Base-by-base conservation (phyloP, 1,140 invertebrate genomes). In the Danaus melanippus region DNA sequence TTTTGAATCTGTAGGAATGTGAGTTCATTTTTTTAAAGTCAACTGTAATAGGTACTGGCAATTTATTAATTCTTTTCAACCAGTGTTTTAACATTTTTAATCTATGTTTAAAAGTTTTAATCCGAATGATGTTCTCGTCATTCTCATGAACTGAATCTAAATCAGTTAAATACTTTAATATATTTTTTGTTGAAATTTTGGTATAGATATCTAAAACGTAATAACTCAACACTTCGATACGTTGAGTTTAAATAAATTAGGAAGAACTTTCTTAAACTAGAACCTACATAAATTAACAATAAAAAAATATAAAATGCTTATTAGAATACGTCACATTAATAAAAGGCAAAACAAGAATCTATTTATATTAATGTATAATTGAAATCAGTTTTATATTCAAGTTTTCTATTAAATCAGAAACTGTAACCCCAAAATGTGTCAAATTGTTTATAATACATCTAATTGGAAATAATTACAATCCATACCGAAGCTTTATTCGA, bases 401-500 rank as follows among this genome's bases (percentile, higher is more conserved):
- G 2, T 41, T 39, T 4, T 45, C 45, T 42, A 6, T 8, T 15
- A 42, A 43, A 17, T 51, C 12, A 39, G 7, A 45, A 45, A 41
- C 21, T 10, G 41, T 61, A 51, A 45, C 50, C 56, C 47, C 57
- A 58, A 55, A 57, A 65, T 52, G 42, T 53, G 64, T 71, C 64
- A 71, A 76, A 79, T 67, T 82, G 76, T 82, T 84, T 80, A 80
- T 73, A 66, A 79, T 71, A 79, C 70, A 71, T 76, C 75, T 81
- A 82, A 81, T 84, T 75, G 72, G 76, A 75, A 79, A 80, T 80
- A 80, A 82, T 84, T 72, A 71, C 67, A 60, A 42, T 50, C 61
- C 70, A 75, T 76, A 64, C 62, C 71, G 74, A 76, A 78, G 67
- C 63, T 53, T 60, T 70, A 74, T 79, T 75, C 73, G 71, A 76